Evolutionary conservation across 1,140 invertebrate genomes (phyloP), one percentile per base, ranked within the genome.

Genomic region (Drosophila orosa): DNA sequence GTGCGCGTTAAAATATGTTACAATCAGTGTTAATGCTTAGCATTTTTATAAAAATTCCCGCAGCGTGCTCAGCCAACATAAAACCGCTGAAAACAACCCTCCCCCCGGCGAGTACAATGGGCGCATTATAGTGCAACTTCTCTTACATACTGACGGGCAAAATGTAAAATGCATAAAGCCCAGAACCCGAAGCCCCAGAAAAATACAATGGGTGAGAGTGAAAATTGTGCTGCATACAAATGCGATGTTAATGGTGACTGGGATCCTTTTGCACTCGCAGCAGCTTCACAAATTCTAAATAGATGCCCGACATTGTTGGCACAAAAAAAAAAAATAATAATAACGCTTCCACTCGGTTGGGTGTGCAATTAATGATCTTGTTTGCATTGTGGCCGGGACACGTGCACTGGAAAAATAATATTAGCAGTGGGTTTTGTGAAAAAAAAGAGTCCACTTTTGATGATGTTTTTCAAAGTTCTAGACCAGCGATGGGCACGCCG

Each of bases 11-110:
- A 85, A 85, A 86, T 86, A 79, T 83, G 84, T 83, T 89, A 77
- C 83, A 87, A 87, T 87, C 83, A 80, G 84, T 79, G 83, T 83
- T 89, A 87, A 87, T 87, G 71, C 63, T 71, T 50, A 89, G 79
- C 75, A 83, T 83, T 87, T 87, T 87, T 87, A 87, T 87, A 79
- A 79, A 83, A 80, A 80, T 83, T 83, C 67, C 59, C 83, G 52
- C 71, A 56, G 83, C 39, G 59, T 75, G 61, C 63, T 48, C 44
- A 40, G 61, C 37, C 39, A 61, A 60, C 56, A 60, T 48, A 63
- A 37, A 47, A 47, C 65, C 39, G 60, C 61, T 47, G 33, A 31
- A 71, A 33, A 27, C 33, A 25, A 19, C 27, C 60, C 25, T 17
- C 19, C 29, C n/a, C 37, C 15, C 12, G 45, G n/a, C 33, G 59